A percentile compares a stretch with the other conserved stretches of the same genome.
phyloP scores from a whole-genome alignment of 2,113 vertebrate species.

The Hipposideros armiger region DNA sequence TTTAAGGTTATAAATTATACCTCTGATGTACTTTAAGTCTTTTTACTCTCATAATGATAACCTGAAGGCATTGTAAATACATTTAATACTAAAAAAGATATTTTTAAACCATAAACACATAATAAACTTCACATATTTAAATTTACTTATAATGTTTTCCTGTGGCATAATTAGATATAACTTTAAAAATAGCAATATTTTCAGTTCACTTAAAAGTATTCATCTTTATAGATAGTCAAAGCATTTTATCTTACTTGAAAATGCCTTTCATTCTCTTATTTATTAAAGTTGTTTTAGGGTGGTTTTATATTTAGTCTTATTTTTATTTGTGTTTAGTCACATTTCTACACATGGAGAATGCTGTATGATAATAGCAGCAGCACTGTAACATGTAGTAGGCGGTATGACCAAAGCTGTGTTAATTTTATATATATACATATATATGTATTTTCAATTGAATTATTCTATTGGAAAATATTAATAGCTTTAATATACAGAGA shows the following conservation, averaged over 20 bases:
- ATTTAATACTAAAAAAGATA: constrained; percentile 35
- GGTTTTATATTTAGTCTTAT: constrained; percentile 41
- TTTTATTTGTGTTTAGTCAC: background rate
- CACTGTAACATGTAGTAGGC: background rate
- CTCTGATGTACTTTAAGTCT: background rate
- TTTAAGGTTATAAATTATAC: constrained; percentile 5
- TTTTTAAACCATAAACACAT: constrained; percentile 49
- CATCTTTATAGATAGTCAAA: background rate
- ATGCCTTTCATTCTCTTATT: background rate
- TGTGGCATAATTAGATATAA: constrained; percentile 3
- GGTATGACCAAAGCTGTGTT: constrained; percentile 35
- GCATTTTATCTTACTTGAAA: background rate
- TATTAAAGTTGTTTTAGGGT: background rate
- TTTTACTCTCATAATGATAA: constrained; percentile 51
- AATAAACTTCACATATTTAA: constrained; percentile 9
- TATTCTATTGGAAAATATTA: constrained; percentile 33
- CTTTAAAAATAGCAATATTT: background rate
- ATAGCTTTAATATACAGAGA: constrained; percentile 35
- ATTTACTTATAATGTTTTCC: constrained; percentile 39
- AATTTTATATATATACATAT: constrained; percentile 52
- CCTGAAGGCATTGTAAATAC: background rate
- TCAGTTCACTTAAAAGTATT: constrained; percentile 9
- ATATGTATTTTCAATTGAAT: constrained; percentile 49
- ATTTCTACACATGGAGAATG: background rate
- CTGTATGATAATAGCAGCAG: background rate